These are phyloP conservation scores for Agrochola macilenta DNA, from an alignment of 2,888 invertebrate genomes.

Conservation along the genomic window DNA sequence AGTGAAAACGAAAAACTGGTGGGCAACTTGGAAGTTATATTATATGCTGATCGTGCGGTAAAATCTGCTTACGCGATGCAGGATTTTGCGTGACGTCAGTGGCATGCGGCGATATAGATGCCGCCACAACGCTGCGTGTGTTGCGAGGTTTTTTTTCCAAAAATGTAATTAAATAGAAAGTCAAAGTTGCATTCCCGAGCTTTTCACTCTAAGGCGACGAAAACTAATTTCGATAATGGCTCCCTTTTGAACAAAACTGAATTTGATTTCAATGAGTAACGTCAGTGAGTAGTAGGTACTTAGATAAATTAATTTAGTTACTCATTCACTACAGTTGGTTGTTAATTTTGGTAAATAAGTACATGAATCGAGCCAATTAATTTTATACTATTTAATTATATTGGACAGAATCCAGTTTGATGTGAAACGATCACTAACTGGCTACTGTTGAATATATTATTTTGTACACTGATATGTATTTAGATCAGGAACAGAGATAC, in stretches of 20 bases:
- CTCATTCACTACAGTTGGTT: not conserved
- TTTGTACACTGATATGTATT: not conserved
- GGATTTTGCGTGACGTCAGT: too few species aligned
- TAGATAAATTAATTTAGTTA: not conserved
- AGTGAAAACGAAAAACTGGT: too few species aligned
- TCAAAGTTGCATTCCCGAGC: too few species aligned
- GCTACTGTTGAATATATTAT: not conserved
- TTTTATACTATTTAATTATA: slow-evolving; percentile 1
- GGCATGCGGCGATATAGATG: too few species aligned
- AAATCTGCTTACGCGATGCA: too few species aligned
- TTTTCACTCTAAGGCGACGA: too few species aligned
- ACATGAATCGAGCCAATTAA: not conserved
- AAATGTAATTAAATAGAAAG: too few species aligned
- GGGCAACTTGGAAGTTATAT: too few species aligned
- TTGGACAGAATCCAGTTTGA: not conserved
- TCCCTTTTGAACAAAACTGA: not conserved
- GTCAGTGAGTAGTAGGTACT: not conserved
- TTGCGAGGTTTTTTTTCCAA: too few species aligned
- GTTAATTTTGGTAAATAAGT: not conserved
- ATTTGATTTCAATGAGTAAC: not conserved
- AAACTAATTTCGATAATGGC: not conserved
- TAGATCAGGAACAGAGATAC: not conserved
- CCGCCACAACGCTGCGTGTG: too few species aligned
- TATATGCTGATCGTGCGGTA: too few species aligned
- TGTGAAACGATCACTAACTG: not conserved